A percentile compares a stretch with the other conserved stretches of the same genome.
Conservation (phyloP, 23 tunicate genomes). For the Aplidium turbinatum region DNA sequence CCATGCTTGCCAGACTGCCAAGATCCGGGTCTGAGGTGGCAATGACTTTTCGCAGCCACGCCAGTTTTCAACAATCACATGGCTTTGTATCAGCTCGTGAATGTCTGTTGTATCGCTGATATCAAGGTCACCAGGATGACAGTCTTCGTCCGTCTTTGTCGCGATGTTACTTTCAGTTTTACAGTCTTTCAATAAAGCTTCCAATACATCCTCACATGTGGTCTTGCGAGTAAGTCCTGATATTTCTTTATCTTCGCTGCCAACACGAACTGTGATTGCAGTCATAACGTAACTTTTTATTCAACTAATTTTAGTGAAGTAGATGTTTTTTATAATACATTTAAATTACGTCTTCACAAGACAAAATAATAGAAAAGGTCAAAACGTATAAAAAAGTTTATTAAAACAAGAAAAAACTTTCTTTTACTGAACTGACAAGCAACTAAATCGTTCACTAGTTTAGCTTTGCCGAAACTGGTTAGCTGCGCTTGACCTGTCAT, state of each 20-base stretch:
- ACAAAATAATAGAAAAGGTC: no score
- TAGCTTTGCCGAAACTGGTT: no score
- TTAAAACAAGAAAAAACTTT: no score
- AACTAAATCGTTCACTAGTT: no score
- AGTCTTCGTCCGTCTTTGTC: neutral
- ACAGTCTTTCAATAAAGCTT: constrained; percentile 76
- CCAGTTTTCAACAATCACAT: constrained; percentile 91
- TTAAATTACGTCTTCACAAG: no score
- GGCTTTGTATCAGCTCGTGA: constrained; percentile 59
- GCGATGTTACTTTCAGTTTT: constrained; percentile 15
- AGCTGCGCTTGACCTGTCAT: no score
- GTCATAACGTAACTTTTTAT: constrained; percentile 43
- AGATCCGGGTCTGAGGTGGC: constrained; percentile 78
- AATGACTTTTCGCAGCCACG: constrained; percentile 87
- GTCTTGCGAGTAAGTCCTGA: constrained; percentile 84
- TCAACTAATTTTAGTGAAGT: no score
- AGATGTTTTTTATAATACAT: no score
- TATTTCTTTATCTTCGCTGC: constrained; percentile 72
- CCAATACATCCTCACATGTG: constrained; percentile 80
- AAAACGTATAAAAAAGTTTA: no score
- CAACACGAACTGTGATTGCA: constrained; percentile 80
- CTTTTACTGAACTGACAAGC: no score
- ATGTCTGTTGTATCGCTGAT: constrained; percentile 33
- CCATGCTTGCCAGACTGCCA: constrained; percentile 98
- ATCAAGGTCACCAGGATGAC: constrained; percentile 12